These are phyloP conservation scores for Octopus sinensis DNA, from an alignment of 1,140 invertebrate species.

Conservation along the genomic window DNA sequence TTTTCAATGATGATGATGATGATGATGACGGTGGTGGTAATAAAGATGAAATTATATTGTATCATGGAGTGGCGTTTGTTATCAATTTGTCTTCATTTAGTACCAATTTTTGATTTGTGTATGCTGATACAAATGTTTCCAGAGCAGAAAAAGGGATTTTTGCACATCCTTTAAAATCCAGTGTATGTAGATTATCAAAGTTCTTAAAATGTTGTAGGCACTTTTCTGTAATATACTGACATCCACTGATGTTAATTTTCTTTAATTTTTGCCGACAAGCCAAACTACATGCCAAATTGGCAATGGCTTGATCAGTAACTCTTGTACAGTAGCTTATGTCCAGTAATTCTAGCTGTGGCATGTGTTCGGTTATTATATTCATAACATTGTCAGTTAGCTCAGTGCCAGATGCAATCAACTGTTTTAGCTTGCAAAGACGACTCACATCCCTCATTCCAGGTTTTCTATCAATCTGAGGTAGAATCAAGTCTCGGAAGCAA, in stretches of 20 bases:
- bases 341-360: constrained; percentile 70
- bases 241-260: constrained; percentile 75
- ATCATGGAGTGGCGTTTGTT: background rate
- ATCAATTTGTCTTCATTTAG: constrained; percentile 8
- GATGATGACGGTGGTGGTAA: background rate
- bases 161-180: constrained; percentile 24
- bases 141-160: constrained; percentile 22
- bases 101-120: constrained; percentile 14
- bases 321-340: constrained; percentile 81
- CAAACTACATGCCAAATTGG: constrained; percentile 71
- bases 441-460: constrained; percentile 79
- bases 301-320: constrained; percentile 85
- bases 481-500: constrained; percentile 72
- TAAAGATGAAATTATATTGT: no score
- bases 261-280: constrained; percentile 61
- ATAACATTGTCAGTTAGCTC: constrained; percentile 85
- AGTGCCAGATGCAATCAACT: constrained; percentile 76
- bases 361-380: constrained; percentile 74
- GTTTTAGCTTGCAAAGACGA: constrained; percentile 73
- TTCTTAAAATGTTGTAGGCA: constrained; percentile 72
- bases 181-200: constrained; percentile 33
- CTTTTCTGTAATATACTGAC: constrained; percentile 76
- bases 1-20: background rate
- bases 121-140: constrained; percentile 19
- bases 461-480: constrained; percentile 79